Base-by-base conservation (phyloP, 1,140 invertebrate species). In the Adoxophyes honmai region DNA sequence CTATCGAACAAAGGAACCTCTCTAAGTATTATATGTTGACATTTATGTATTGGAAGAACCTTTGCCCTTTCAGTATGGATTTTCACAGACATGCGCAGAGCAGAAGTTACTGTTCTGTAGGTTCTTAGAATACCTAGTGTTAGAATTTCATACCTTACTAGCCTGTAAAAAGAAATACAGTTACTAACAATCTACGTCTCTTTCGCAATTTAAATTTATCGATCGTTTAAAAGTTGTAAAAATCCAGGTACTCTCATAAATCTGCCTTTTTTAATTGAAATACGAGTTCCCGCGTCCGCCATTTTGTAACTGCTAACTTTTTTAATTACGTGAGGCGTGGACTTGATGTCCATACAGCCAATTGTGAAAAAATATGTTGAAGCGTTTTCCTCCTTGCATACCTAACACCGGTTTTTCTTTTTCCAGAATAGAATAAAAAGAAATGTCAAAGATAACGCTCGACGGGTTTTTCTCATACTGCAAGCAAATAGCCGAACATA, bases 381-480 rank as follows among this genome's bases (percentile, higher is more conserved):
- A 28, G 21, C 21, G 2, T 6, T 28, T 28, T 28, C n/a, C n/a
- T 28, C 21, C 21, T 28, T 38, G 48, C 39, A 54, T 51, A 39
- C 33, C 76, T 78, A 78, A 76, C 58, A 52, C 52, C 54, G 66
- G 64, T 75, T 73, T 80, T 76, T 84, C 68, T 82, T 60, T 84
- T 80, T 82, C 64, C 80, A 86, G 81, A 88, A 71, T 68, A 79
- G 73, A 73, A 53, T 72, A 75, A 72, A 75, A 73, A 56, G 73
- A 60, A 68, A 87, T 86, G 82, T 88, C 85, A 75, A 88, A 88
- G 74, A 71, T 88, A 65, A 85, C 73, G 66, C 62, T 86, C 80
- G 85, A 86, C 81, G 85, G 85, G 73, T 85, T 88, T 81, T 86
- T 83, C 79, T 88, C 85, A 62, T 88, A 88, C 83, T 88, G 86